Percentiles rank a stretch among this genome's conserved stretches.
These are phyloP conservation scores for Leptarthrus brevirostris DNA, from an alignment of 2,888 invertebrate species.

Conservation along the genomic window DNA sequence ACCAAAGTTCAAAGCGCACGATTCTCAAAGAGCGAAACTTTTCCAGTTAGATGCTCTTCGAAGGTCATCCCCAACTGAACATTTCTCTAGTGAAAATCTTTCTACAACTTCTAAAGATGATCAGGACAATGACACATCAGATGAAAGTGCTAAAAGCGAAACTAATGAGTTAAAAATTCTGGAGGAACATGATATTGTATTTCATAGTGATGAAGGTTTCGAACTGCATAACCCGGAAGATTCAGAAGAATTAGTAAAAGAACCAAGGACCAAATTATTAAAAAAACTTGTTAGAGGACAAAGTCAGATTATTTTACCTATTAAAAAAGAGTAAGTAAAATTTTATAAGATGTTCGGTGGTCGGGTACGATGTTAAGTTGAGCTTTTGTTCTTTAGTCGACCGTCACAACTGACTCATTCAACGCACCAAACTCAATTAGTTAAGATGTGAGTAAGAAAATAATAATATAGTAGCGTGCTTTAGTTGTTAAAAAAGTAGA, in stretches of 20 bases:
- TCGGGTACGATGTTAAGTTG: background rate
- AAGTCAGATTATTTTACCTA: constrained; percentile 63
- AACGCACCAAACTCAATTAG: constrained; percentile 44
- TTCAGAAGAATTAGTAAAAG: background rate
- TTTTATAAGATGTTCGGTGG: constrained; percentile 32
- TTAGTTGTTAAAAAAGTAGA: background rate
- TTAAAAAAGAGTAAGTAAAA: constrained; percentile 64
- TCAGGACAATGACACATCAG: constrained; percentile 32
- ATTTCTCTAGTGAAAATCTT: constrained; percentile 52
- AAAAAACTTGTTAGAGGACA: constrained; percentile 61
- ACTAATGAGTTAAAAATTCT: constrained; percentile 46
- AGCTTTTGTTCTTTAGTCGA: constrained; percentile 50
- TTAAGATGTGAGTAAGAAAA: constrained; percentile 53
- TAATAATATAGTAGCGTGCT: background rate
- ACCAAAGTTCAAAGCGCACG: constrained; percentile 83
- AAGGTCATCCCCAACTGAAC: constrained; percentile 56
- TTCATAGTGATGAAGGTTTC: constrained; percentile 6
- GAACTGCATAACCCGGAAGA: background rate
- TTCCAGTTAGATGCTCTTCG: constrained; percentile 59
- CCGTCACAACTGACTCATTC: constrained; percentile 44
- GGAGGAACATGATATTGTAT: constrained; percentile 44
- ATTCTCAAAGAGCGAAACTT: constrained; percentile 74
- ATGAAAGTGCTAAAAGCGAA: constrained; percentile 39
- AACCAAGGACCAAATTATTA: constrained; percentile 62
- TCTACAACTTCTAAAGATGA: constrained; percentile 42